Evolutionary conservation across 2,113 vertebrate species (phyloP), one percentile per base, ranked within the genome.

Genomic region (Labeo rohita): DNA sequence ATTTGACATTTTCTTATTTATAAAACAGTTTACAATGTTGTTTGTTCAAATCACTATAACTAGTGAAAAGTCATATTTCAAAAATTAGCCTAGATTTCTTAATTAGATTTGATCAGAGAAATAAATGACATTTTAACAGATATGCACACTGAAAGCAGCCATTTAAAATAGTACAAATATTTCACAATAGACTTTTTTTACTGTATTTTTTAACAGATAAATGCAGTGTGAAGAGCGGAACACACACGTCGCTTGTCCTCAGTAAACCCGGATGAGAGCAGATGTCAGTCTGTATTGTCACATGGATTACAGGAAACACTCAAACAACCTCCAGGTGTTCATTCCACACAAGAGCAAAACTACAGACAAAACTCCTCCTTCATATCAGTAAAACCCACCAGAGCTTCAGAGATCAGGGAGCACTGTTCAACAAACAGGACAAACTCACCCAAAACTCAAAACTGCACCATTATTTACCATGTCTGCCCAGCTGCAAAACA

Each of bases 261-360:
- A 0, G 86, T 86, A 86, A 18, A 54, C 88, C 85, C 34, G 80
- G 89, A 92, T 78, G 84, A 91, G 89, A 90, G 73, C 93, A 93
- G 92, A 92, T 93, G 92, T 92, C 90, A 85, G 90, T 66, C 75
- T 89, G 87, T 90, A 92, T 93, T 93, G 91, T 94, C 91, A 83
- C 63, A 89, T 88, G 89, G 93, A 93, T 94, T 94, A 94, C 91
- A 89, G 34, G 61, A 92, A 89, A 85, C 89, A 84, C 90, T 92
- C 83, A 94, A 94, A 94, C 92, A 59, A 93, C 93, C 91, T 93
- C 90, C 94, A 95, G 94, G 94, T 95, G 94, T 92, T 91, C 94
- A 95, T 94, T 93, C 92, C 93, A 86, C 90, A 89, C 84, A 86
- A 78, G 82, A 89, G 59, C 78, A 84, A 85, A 79, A 88, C 73